These are phyloP conservation scores for Benthosema pterotum DNA, from an alignment of 2,797 vertebrate species.

Conservation along the genomic window DNA sequence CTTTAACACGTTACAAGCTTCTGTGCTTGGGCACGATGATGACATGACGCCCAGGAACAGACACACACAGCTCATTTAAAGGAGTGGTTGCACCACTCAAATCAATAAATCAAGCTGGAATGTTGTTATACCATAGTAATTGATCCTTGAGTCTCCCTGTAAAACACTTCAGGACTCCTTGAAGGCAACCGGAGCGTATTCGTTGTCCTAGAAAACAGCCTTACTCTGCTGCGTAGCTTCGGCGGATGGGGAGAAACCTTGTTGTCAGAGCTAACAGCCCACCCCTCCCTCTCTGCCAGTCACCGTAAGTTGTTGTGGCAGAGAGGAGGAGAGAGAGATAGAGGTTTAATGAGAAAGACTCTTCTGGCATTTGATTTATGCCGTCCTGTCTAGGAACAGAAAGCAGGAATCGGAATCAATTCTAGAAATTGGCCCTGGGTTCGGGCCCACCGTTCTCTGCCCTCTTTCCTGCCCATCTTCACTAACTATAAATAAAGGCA, in stretches of 20 bases:
- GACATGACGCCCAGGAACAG: too few species aligned
- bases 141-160: too few species aligned
- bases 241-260: too few species aligned
- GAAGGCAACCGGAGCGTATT: background rate
- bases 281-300: background rate
- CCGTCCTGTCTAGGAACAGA: slow-evolving; percentile 31
- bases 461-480: too few species aligned
- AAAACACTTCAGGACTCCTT: background rate
- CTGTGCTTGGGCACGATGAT: too few species aligned
- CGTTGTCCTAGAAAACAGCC: slow-evolving; percentile 13
- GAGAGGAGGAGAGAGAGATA: slow-evolving; percentile 16
- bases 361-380: slow-evolving; percentile 21
- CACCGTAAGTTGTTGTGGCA: slow-evolving; percentile 10
- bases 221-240: background rate
- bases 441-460: too few species aligned
- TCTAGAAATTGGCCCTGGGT: background rate
- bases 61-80: too few species aligned
- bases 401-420: background rate
- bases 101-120: too few species aligned
- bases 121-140: too few species aligned
- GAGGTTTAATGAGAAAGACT: slow-evolving; percentile 21
- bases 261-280: background rate
- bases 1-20: too few species aligned
- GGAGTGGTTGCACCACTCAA: too few species aligned
- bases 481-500: too few species aligned